Conservation (phyloP, 53 echinoderm and acorn worm species). For the Holothuria leucospilota region DNA sequence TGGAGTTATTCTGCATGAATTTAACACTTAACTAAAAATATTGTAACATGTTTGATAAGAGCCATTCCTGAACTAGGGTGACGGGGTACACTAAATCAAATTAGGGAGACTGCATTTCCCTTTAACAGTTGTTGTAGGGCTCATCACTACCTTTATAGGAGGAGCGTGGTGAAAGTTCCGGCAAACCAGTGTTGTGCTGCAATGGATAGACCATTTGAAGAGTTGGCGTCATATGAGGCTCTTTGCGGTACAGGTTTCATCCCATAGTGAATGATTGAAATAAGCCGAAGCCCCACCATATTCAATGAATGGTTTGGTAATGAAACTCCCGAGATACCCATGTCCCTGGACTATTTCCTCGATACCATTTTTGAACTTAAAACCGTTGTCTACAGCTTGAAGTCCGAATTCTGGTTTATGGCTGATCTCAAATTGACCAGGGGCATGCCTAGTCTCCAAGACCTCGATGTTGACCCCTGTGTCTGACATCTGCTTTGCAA, state of each 20-base stretch:
- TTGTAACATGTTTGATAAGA: no score
- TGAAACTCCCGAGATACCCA: conserved; percentile 60
- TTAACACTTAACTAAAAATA: no score
- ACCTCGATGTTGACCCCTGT: conserved; percentile 71
- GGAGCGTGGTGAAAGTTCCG: conserved; percentile 74
- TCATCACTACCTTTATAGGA: conserved; percentile 59
- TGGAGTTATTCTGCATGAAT: no score
- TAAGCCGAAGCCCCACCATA: conserved; percentile 54
- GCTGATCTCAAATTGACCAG: conserved; percentile 71
- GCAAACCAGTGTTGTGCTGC: conserved; percentile 78
- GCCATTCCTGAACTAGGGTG: no score
- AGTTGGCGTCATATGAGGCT: conserved; percentile 59
- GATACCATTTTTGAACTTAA: conserved; percentile 71
- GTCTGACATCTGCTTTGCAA: conserved; percentile 56
- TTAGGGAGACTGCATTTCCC: no score
- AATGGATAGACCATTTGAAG: conserved; percentile 59
- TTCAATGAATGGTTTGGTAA: conserved; percentile 64
- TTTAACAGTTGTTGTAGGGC: conserved; percentile 75
- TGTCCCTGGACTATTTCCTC: conserved; percentile 79
- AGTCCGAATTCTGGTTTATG: conserved; percentile 78
- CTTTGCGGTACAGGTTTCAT: conserved; percentile 28
- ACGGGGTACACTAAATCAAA: no score
- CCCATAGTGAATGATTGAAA: conserved; percentile 75
- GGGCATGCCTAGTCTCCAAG: conserved; percentile 68
- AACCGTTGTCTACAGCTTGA: conserved; percentile 70